Percentiles rank a stretch among this genome's conserved stretches.
These are phyloP conservation scores for Leptodactylus fallax DNA, from an alignment of 2,797 vertebrate species.

Conservation along the genomic window DNA sequence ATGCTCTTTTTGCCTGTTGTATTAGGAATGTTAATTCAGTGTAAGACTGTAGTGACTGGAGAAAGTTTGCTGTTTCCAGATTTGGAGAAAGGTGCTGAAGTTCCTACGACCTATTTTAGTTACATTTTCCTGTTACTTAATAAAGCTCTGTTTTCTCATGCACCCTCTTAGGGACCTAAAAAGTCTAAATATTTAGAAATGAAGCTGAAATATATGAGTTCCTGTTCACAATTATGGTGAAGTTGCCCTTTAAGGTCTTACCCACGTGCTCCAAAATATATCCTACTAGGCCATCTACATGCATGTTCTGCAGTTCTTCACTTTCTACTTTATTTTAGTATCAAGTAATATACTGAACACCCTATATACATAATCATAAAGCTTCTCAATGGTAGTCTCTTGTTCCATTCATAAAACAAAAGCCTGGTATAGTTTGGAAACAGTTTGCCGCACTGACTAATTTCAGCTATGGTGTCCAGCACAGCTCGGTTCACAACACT, in stretches of 20 bases:
- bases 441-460: neutral
- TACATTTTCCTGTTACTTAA: no score
- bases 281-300: neutral
- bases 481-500: constrained; percentile 39
- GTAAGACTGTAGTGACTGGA: no score
- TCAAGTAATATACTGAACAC: neutral
- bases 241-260: no score
- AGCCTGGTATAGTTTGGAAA: constrained; percentile 17
- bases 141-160: neutral
- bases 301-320: neutral
- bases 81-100: neutral
- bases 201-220: no score
- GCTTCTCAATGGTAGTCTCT: neutral
- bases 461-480: constrained; percentile 33
- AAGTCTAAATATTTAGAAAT: neutral
- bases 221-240: no score
- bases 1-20: no score
- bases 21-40: no score
- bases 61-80: neutral
- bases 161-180: neutral
- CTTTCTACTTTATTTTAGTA: neutral
- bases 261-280: neutral
- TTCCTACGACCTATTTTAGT: no score
- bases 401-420: neutral
- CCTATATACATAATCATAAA: neutral